A percentile compares a stretch with the other conserved stretches of the same genome.
Conservation (phyloP, 2,113 vertebrate species). For the Takifugu bimaculatus region DNA sequence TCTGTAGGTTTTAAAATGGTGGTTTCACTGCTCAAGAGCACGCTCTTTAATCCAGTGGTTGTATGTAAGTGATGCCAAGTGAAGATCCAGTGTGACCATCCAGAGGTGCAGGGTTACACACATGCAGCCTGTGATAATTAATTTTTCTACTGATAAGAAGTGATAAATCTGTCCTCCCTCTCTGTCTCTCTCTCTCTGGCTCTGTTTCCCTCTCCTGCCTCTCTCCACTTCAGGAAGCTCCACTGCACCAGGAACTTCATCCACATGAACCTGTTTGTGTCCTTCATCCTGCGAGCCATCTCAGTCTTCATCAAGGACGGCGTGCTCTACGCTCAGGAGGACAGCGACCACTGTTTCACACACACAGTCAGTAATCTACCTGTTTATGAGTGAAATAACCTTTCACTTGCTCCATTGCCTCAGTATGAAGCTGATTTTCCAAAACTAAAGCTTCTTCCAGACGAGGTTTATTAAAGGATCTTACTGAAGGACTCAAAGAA, state of each 20-base stretch:
- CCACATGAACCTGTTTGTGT: constrained; percentile 98
- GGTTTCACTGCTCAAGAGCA: no score
- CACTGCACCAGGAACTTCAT: constrained; percentile 99
- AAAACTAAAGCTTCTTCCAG: no score
- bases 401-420: no score
- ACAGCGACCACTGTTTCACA: constrained; percentile 87
- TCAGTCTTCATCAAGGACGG: constrained; percentile 98
- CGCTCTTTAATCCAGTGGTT: no score
- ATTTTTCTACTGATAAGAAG: not conserved
- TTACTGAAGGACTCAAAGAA: not conserved
- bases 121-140: not conserved
- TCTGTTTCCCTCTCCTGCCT: not conserved
- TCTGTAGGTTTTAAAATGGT: no score
- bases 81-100: no score
- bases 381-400: no score
- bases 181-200: no score
- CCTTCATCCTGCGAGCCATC: constrained; percentile 94
- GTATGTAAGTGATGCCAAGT: no score
- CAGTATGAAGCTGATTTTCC: no score
- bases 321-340: constrained; percentile 88
- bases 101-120: not conserved
- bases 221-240: constrained; percentile 81
- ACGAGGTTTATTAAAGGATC: not conserved
- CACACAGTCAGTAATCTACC: constrained; percentile 75
- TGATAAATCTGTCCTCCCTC: no score